These are phyloP conservation scores for Tragelaphus strepsiceros DNA, from an alignment of 2,113 vertebrate genomes.

Conservation along the genomic window DNA sequence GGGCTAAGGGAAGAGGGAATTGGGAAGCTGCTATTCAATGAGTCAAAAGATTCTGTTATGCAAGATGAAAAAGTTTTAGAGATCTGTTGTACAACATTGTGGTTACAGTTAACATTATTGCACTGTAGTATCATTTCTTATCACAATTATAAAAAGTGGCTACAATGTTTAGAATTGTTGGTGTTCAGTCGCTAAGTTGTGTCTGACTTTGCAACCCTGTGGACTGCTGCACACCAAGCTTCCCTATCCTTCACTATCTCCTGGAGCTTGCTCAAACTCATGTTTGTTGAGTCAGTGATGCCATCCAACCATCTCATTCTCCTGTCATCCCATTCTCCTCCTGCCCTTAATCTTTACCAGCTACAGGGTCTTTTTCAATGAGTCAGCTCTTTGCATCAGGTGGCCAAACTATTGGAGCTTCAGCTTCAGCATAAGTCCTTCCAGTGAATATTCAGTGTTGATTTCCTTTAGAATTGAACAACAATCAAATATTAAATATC, in stretches of 20 bases:
- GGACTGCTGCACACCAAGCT: neutral
- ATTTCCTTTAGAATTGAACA: neutral
- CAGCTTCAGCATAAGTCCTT: neutral
- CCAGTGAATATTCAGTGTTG: neutral
- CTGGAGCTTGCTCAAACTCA: neutral
- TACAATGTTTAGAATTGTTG: neutral
- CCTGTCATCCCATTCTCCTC: neutral
- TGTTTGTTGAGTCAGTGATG: accelerated
- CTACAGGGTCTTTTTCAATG: neutral
- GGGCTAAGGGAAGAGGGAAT: neutral
- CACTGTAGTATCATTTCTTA: neutral
- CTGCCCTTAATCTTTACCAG: neutral
- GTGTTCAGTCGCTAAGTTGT: neutral
- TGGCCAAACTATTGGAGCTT: neutral
- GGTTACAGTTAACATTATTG: neutral
- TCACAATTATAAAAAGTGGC: neutral
- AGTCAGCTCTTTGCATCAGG: neutral
- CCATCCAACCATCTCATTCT: neutral
- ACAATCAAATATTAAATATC: neutral
- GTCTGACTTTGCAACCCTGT: neutral
- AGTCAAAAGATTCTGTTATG: neutral
- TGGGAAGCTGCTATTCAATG: neutral
- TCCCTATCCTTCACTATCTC: neutral
- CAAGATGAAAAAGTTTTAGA: neutral
- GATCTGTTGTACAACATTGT: neutral